Evolutionary conservation across 2,113 vertebrate genomes (phyloP), one percentile per base, ranked within the genome.

Genomic region (Cochlearius cochlearius): DNA sequence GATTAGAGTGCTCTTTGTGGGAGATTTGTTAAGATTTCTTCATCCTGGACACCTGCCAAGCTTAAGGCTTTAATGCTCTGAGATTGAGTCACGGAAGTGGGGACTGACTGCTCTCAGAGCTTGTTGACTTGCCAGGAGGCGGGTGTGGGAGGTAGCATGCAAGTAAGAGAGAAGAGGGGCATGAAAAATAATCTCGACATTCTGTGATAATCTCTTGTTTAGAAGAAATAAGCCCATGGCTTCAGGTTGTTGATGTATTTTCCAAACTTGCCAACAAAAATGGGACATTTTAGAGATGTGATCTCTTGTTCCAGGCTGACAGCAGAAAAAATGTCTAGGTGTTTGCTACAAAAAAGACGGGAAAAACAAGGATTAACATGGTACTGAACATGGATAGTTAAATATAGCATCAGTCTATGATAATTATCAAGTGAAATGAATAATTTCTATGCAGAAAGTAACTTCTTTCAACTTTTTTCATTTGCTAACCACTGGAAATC

Each of bases 31-130:
- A 94, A 92, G 93, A 90, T 95, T 93, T 95, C 85, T 92, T 94
- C 88, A 76, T 83, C 78, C 55, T 96, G 96, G 96, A 88, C 59
- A 88, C 74, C 92, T 95, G 93, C 96, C 96, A 97, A 93, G 82
- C 82, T 93, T 49, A 58, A 95, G 49, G 67, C 85, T 97, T 96
- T 95, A 95, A 79, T 92, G 84, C 62, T 94, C 43, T 56, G 47
- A 80, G 94, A 58, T 3, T 96, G 94, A 97, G 93, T 96, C 90
- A 97, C 0, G 1, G 60, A 91, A 96, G 69, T 43, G 62, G 62
- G 82, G 87, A 91, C 68, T 95, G 84, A 59, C 89, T 92, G 87
- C 89, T 87, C 76, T 86, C 90, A 90, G 60, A 94, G 90, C 73
- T 82, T 85, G 60, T 75, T 91, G 69, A 43, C 66, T 91, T 95